Conservation (phyloP, 2,113 vertebrate species). For the Scomber scombrus region DNA sequence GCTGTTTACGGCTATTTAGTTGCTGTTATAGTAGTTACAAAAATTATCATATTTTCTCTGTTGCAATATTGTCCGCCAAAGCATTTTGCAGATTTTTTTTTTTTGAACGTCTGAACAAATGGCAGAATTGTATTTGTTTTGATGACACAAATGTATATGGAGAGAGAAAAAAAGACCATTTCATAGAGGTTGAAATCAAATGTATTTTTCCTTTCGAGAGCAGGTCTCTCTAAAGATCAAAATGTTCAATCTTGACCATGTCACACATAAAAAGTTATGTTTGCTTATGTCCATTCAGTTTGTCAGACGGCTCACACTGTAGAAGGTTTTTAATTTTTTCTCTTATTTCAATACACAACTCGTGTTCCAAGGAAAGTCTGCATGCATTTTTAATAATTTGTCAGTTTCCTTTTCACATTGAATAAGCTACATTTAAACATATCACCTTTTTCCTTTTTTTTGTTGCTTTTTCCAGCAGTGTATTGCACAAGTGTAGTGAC, state of each 20-base stretch:
- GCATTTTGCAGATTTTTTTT: not conserved
- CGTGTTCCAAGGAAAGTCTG: not conserved
- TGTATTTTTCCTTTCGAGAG: slow-evolving; percentile 66
- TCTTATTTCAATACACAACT: not conserved
- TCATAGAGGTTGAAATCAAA: not conserved
- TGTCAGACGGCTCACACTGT: slow-evolving; percentile 5
- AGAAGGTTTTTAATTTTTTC: not conserved
- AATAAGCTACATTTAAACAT: slow-evolving; percentile 70
- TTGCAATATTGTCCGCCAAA: not conserved
- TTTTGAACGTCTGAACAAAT: slow-evolving; percentile 3
- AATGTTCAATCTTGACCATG: not conserved
- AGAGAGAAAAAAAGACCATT: not conserved
- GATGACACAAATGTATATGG: slow-evolving; percentile 12
- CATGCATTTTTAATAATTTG: not conserved
- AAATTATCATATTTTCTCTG: not conserved
- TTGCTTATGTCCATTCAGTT: not conserved
- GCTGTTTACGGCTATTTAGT: slow-evolving; percentile 22
- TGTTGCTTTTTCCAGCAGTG: slow-evolving; percentile 32
- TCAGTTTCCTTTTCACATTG: slow-evolving; percentile 18
- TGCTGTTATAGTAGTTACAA: not conserved
- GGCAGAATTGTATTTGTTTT: not conserved
- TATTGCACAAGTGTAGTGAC: slow-evolving; percentile 54
- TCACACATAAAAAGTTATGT: not conserved
- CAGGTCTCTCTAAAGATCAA: slow-evolving; percentile 72
- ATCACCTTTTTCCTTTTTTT: not conserved